phyloP scores from a whole-genome alignment of 2,888 invertebrate genomes.

The Agonopterix alstromeriana region DNA sequence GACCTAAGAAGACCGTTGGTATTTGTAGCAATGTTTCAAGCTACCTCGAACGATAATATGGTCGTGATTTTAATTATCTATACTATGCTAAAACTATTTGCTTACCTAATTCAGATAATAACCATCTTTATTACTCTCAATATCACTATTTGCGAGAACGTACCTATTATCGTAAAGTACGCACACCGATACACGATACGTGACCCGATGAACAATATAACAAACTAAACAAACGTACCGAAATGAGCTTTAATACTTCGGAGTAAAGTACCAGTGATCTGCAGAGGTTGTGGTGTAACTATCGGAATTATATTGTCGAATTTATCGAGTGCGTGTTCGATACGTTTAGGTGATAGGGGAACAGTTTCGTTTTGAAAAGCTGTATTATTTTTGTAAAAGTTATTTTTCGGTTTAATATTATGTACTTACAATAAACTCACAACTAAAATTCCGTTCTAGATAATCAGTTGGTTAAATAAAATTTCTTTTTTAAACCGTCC shows the following conservation, averaged over 20 bases:
- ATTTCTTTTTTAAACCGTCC: too few species aligned
- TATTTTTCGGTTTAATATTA: not conserved
- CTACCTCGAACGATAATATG: too few species aligned
- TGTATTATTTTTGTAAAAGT: not conserved
- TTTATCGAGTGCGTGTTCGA: constrained; percentile 23
- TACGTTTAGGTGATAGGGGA: constrained; percentile 6
- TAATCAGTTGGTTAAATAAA: too few species aligned
- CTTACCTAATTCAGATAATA: not conserved
- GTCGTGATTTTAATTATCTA: too few species aligned
- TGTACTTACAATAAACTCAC: too few species aligned
- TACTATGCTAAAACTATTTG: too few species aligned
- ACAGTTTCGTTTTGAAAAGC: not conserved
- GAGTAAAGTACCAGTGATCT: not conserved
- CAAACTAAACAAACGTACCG: not conserved
- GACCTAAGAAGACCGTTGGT: too few species aligned
- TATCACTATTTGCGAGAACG: constrained; percentile 1
- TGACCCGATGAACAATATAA: not conserved
- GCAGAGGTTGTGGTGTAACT: constrained; percentile 1
- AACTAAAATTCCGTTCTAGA: too few species aligned
- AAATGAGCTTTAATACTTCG: not conserved
- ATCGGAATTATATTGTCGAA: constrained; percentile 26
- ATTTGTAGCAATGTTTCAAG: too few species aligned
- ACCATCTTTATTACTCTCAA: not conserved
- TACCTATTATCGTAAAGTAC: constrained; percentile 6
- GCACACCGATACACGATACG: constrained; percentile 2